Evolutionary conservation across 2,797 vertebrate genomes (phyloP), one percentile per base, ranked within the genome.

Genomic region (Megaceryle alcyon): DNA sequence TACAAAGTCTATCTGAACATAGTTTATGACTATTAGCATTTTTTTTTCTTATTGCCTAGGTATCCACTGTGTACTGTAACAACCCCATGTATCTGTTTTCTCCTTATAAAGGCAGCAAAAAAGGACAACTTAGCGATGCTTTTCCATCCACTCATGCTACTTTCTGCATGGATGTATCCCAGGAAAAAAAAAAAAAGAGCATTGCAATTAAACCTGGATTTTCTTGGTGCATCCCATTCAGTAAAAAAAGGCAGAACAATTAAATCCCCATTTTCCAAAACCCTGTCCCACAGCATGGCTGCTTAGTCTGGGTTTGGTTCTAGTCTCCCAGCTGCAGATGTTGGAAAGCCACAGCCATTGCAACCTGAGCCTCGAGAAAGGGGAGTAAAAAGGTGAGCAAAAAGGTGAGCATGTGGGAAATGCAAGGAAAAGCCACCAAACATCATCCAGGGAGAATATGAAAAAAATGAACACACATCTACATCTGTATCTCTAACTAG

Each of bases 131-230:
- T 46, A 33, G 7, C 54, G n/a, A 63, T 76, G 51, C 18, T 69
- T 44, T 48, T n/a, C 18, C 9, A 43, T 35, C 26, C 43, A 35
- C 23, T 43, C 0, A 0, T 9, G 18, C 10, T 26, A 10, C 21
- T 66, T 73, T 39, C 65, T 64, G 14, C 26, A 35, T 7, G 29
- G 51, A 66, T 71, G 19, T 2, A 51, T 22, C 7, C 16, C 6
- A 9, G 15, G 31, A 18, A 3, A 0, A 1, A 16, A 37, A 43
- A 49, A 43, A 43, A 48, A 21, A 0, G 1, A 60, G 10, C 12
- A 43, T 3, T 73, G 35, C n/a, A 37, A 63, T 26, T 12, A 80
- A 71, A 71, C 4, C 5, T 35, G 19, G 10, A 65, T 57, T 85
- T 76, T 64, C 37, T 60, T 49, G 10, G 19, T 28, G 33, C 10